phyloP scores from a whole-genome alignment of 2,797 vertebrate genomes.

The Sphenopsis melanotis region DNA sequence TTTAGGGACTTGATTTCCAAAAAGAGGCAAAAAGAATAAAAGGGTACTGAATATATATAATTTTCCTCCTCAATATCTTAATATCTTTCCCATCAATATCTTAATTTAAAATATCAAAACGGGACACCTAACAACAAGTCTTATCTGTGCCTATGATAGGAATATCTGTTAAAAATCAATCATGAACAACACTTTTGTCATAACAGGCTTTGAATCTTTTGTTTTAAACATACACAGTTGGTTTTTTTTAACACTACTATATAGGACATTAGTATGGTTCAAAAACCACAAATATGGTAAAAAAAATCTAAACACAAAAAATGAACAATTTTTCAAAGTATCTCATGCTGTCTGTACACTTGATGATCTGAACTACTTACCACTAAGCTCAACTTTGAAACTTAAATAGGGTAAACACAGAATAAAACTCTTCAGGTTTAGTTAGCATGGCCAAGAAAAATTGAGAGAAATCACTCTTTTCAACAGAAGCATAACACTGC shows the following conservation, averaged over 20 bases:
- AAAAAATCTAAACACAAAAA: background rate
- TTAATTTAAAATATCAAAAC: background rate
- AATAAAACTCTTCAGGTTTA: background rate
- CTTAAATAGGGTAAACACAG: background rate
- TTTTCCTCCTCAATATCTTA: background rate
- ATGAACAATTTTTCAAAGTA: background rate
- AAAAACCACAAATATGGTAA: background rate
- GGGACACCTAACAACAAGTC: background rate
- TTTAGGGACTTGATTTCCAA: background rate
- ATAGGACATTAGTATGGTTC: background rate
- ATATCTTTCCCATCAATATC: background rate
- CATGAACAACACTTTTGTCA: background rate
- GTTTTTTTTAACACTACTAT: background rate
- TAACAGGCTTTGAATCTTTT: background rate
- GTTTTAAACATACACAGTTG: background rate
- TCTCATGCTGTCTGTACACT: background rate
- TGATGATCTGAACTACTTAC: background rate
- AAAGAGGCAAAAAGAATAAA: background rate
- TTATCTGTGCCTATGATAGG: background rate
- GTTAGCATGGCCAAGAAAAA: background rate
- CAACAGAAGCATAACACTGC: background rate
- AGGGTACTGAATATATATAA: background rate
- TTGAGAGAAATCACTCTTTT: background rate
- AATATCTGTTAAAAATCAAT: background rate
- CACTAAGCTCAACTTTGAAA: background rate